These are phyloP conservation scores for Creontiades dilutus DNA, from an alignment of 2,888 invertebrate genomes.

Conservation along the genomic window DNA sequence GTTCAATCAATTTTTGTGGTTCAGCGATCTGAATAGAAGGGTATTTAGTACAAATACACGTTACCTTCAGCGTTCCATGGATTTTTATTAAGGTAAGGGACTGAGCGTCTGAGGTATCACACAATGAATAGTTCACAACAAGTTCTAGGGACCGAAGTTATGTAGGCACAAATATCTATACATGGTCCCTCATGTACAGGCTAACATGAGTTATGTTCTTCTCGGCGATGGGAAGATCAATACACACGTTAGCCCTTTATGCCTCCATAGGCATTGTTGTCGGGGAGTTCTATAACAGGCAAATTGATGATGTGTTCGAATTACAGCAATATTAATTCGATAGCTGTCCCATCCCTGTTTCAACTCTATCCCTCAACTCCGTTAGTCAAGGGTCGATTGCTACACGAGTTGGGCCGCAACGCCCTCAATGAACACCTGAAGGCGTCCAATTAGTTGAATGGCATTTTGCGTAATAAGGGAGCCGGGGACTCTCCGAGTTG, in stretches of 20 bases:
- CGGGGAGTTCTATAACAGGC: neutral
- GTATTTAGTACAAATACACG: too few species aligned
- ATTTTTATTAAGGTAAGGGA: too few species aligned
- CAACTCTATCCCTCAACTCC: neutral
- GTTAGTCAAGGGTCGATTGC: neutral
- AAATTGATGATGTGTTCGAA: conserved; percentile 30
- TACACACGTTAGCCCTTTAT: neutral
- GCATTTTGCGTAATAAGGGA: neutral
- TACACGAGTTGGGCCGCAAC: neutral
- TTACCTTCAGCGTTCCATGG: too few species aligned
- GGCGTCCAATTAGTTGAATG: neutral
- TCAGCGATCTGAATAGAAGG: too few species aligned
- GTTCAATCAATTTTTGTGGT: too few species aligned
- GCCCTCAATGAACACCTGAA: conserved; percentile 6
- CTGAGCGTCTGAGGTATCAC: too few species aligned
- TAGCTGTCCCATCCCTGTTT: conserved; percentile 1
- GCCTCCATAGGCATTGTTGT: neutral
- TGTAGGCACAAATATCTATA: too few species aligned
- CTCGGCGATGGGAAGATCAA: neutral
- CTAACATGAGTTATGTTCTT: neutral
- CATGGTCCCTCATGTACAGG: neutral
- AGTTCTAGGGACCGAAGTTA: too few species aligned
- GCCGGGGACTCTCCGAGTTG: neutral
- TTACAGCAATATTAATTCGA: conserved; percentile 39
- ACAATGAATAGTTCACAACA: too few species aligned